Percentiles rank a stretch among this genome's conserved stretches.
Evolutionary conservation across 2,888 invertebrate genomes (phyloP).

Genomic region (Acronicta alni): DNA sequence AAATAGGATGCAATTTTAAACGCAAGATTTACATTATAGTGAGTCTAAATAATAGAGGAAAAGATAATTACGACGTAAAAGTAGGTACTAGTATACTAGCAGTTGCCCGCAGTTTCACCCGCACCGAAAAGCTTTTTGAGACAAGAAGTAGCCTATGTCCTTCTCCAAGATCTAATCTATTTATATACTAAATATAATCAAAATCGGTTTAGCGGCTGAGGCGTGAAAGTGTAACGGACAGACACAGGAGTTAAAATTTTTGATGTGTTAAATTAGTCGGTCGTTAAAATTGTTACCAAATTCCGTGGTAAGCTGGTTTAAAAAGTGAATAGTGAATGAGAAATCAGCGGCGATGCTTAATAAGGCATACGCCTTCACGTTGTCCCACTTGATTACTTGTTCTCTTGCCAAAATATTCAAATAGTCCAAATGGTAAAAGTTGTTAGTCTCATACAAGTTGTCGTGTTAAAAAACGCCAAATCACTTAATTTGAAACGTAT

Average conservation of each 20-base stretch:
- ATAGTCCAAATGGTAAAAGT: slow-evolving; percentile 27
- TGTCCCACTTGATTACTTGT: slow-evolving; percentile 22
- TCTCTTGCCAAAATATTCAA: slow-evolving; percentile 18
- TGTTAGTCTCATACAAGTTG: slow-evolving; percentile 14
- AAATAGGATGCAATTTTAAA: slow-evolving; percentile 56
- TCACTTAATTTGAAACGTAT: neutral
- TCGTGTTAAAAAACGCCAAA: slow-evolving; percentile 11
- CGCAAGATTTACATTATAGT: slow-evolving; percentile 39
- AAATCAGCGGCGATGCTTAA: slow-evolving; percentile 11
- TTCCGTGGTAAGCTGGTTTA: slow-evolving; percentile 3
- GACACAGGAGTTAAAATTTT: neutral
- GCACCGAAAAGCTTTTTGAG: too few species aligned
- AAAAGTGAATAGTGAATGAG: slow-evolving; percentile 2
- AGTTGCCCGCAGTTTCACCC: too few species aligned
- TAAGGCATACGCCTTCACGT: slow-evolving; percentile 22
- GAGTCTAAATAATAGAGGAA: slow-evolving; percentile 38
- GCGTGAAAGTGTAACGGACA: too few species aligned
- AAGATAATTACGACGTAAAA: neutral
- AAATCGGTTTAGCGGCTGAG: too few species aligned
- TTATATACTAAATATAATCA: too few species aligned
- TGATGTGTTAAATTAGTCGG: neutral
- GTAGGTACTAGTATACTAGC: too few species aligned
- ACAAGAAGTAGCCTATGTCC: too few species aligned
- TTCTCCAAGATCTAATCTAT: too few species aligned
- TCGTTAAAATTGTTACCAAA: neutral